These are phyloP conservation scores for Phengaris alcon DNA, from an alignment of 2,888 invertebrate genomes.

Conservation along the genomic window DNA sequence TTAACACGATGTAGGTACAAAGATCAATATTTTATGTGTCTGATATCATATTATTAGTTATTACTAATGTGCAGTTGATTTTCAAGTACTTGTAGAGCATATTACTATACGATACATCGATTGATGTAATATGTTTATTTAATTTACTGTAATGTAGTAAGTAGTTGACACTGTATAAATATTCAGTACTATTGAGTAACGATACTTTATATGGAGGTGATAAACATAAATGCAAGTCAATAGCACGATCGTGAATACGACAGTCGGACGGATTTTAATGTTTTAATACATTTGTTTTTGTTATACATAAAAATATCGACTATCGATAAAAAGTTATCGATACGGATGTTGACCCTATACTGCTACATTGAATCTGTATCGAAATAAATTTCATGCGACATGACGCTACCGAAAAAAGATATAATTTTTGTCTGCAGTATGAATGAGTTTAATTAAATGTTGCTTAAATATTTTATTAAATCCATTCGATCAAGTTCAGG, in stretches of 20 bases:
- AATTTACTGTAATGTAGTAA: conserved; percentile 24
- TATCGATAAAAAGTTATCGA: not conserved
- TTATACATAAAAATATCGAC: not conserved
- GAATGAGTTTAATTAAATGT: too few species aligned
- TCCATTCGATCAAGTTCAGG: not conserved
- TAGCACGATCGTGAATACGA: conserved; percentile 8
- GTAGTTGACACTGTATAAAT: conserved; percentile 27
- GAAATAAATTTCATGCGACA: too few species aligned
- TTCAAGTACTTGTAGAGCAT: not conserved
- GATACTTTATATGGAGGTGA: conserved; percentile 20
- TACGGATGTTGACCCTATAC: not conserved
- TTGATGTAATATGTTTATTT: conserved; percentile 32
- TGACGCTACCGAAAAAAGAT: too few species aligned
- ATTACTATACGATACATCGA: conserved; percentile 27
- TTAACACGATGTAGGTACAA: too few species aligned
- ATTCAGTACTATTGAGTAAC: conserved; percentile 28
- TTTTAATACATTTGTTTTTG: not conserved
- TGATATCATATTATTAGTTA: too few species aligned
- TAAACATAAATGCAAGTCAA: conserved; percentile 25
- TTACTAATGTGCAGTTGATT: not conserved
- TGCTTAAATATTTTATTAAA: too few species aligned
- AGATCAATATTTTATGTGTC: too few species aligned
- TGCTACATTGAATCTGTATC: too few species aligned
- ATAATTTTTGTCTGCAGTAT: too few species aligned
- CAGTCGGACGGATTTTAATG: not conserved